Evolutionary conservation across 2,888 invertebrate genomes (phyloP).

Genomic region (Teleiodes luculella): DNA sequence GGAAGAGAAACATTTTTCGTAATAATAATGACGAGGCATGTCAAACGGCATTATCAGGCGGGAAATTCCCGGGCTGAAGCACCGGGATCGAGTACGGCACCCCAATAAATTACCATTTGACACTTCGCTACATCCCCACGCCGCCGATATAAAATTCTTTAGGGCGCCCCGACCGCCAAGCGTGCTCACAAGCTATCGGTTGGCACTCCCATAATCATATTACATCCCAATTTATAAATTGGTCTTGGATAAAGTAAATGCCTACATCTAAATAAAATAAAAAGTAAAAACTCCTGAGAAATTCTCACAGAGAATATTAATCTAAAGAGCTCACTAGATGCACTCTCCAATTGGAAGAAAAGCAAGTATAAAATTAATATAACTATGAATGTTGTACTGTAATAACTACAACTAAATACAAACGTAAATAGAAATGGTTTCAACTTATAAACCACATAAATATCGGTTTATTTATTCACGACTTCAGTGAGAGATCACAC

Average conservation of each 20-base stretch:
- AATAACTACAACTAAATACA: constrained; percentile 11
- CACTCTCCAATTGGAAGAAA: constrained; percentile 29
- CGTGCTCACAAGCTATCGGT: constrained; percentile 10
- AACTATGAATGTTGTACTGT: constrained; percentile 14
- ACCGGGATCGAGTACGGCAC: not conserved
- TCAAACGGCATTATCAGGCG: constrained; percentile 5
- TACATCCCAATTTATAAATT: constrained; percentile 13
- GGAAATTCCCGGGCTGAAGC: not conserved
- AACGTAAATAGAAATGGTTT: constrained; percentile 1
- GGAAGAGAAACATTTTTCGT: not conserved
- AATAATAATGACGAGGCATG: constrained; percentile 4
- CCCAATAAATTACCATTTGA: constrained; percentile 17
- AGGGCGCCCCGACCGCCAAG: constrained; percentile 1
- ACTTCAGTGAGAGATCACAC: constrained; percentile 12
- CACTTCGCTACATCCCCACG: constrained; percentile 12
- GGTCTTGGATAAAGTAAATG: not conserved
- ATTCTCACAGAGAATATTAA: constrained; percentile 13
- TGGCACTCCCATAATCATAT: constrained; percentile 7
- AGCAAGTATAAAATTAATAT: constrained; percentile 13
- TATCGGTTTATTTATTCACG: not conserved
- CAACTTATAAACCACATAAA: not conserved
- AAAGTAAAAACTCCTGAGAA: not conserved
- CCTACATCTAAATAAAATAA: not conserved
- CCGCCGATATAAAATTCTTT: constrained; percentile 14
- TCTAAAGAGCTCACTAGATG: constrained; percentile 31